phyloP scores from a whole-genome alignment of 2,888 invertebrate genomes.

The Phoenoteleia sp. region DNA sequence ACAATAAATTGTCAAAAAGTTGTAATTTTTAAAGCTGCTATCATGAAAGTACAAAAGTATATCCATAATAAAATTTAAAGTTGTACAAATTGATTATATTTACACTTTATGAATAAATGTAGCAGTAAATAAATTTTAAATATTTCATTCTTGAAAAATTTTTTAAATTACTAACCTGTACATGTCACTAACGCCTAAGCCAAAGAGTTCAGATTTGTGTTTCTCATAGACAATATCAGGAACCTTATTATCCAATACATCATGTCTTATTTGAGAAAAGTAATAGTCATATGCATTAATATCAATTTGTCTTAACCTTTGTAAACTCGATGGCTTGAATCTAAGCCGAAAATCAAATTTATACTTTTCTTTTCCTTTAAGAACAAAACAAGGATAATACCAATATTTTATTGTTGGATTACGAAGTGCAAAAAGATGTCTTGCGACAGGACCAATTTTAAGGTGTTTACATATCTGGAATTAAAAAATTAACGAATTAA shows the following conservation, averaged over 20 bases:
- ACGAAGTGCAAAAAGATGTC: constrained; percentile 93
- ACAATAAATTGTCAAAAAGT: no score
- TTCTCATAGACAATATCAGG: constrained; percentile 93
- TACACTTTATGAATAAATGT: neutral
- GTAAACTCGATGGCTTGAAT: constrained; percentile 91
- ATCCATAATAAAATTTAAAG: no score
- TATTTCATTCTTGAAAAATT: no score
- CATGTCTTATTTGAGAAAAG: constrained; percentile 94
- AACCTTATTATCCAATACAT: constrained; percentile 93
- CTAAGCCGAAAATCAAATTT: constrained; percentile 93
- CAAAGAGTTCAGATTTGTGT: constrained; percentile 92
- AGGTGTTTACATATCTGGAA: constrained; percentile 90
- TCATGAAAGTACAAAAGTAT: no score
- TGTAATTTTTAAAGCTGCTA: no score
- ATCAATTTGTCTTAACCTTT: constrained; percentile 90
- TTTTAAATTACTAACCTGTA: constrained; percentile 85
- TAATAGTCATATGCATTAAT: constrained; percentile 93
- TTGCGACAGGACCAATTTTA: constrained; percentile 92
- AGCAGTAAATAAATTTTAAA: neutral
- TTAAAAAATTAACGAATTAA: no score
- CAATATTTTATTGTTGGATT: constrained; percentile 90
- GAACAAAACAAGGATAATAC: constrained; percentile 89
- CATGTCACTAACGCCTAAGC: constrained; percentile 96
- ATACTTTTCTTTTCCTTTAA: constrained; percentile 87
- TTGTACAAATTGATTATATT: no score